These are phyloP conservation scores for Micromussa lordhowensis DNA, from an alignment of 92 coral and sea anemone genomes.

Conservation along the genomic window DNA sequence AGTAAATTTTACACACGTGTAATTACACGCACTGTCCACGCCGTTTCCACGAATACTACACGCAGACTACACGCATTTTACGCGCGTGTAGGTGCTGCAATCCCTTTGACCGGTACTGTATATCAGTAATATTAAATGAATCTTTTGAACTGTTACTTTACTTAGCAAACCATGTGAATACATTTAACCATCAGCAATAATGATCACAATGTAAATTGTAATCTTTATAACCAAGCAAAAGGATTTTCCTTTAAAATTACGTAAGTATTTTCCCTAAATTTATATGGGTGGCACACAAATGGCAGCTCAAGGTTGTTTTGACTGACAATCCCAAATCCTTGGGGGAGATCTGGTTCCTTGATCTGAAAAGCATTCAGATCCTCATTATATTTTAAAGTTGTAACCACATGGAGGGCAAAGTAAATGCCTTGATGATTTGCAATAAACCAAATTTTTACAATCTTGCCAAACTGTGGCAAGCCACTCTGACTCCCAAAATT, in stretches of 20 bases:
- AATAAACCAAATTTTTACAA: constrained; percentile 49
- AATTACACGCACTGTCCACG: no score
- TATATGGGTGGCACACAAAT: constrained; percentile 34
- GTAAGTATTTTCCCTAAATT: constrained; percentile 12
- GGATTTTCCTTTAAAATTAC: constrained; percentile 39
- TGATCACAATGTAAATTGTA: not conserved
- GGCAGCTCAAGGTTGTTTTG: constrained; percentile 39
- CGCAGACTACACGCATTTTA: no score
- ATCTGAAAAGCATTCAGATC: constrained; percentile 36
- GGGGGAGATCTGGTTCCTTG: constrained; percentile 41
- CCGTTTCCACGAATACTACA: no score
- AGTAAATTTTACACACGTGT: no score
- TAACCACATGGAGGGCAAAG: constrained; percentile 41
- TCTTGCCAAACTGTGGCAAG: constrained; percentile 42
- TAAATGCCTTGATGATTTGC: constrained; percentile 21
- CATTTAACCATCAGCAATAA: no score
- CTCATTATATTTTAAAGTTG: constrained; percentile 9
- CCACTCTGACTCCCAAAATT: constrained; percentile 24
- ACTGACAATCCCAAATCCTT: constrained; percentile 33
- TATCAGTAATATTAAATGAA: no score
- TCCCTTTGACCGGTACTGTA: no score
- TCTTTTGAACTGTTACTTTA: no score
- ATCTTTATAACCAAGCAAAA: constrained; percentile 24
- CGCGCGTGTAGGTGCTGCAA: no score
- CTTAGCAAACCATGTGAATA: no score